A percentile compares a stretch with the other conserved stretches of the same genome.
Evolutionary conservation across 2,888 invertebrate species (phyloP).

Genomic region (Metellina segmentata): DNA sequence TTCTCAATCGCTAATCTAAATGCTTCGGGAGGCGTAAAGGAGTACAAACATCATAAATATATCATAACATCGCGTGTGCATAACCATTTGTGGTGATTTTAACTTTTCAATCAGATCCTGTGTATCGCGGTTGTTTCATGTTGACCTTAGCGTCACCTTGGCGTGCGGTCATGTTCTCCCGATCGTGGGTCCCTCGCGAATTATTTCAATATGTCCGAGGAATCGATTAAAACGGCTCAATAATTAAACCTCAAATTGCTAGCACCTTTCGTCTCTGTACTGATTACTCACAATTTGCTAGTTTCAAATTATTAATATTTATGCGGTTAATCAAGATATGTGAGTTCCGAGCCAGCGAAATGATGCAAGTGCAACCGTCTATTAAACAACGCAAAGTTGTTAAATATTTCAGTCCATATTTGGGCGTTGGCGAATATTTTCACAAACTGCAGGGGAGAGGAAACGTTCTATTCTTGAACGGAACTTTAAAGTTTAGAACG

Average conservation of each 20-base stretch:
- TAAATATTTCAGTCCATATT: slow-evolving; percentile 37
- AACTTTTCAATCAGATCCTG: not conserved
- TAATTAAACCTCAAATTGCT: slow-evolving; percentile 34
- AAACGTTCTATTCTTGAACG: not conserved
- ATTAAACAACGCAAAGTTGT: slow-evolving; percentile 50
- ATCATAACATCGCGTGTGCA: not conserved
- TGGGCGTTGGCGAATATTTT: slow-evolving; percentile 41
- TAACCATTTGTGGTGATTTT: not conserved
- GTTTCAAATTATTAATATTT: slow-evolving; percentile 49
- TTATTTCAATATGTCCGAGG: slow-evolving; percentile 24
- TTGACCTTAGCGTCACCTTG: slow-evolving; percentile 18
- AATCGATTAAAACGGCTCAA: slow-evolving; percentile 35
- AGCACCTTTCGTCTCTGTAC: slow-evolving; percentile 17
- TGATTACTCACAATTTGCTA: slow-evolving; percentile 33
- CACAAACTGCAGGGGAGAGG: not conserved
- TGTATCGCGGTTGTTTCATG: slow-evolving; percentile 7
- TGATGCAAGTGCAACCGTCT: slow-evolving; percentile 8
- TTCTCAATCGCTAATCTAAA: not conserved
- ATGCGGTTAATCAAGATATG: slow-evolving; percentile 29
- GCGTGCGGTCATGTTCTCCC: slow-evolving; percentile 6
- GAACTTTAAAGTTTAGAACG: not conserved
- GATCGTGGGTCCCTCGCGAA: slow-evolving; percentile 5
- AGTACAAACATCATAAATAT: slow-evolving; percentile 1
- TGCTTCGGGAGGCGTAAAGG: not conserved
- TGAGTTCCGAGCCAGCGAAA: not conserved